These are phyloP conservation scores for Brachionus paranguensis DNA, from an alignment of 1,140 invertebrate species.

Conservation along the genomic window DNA sequence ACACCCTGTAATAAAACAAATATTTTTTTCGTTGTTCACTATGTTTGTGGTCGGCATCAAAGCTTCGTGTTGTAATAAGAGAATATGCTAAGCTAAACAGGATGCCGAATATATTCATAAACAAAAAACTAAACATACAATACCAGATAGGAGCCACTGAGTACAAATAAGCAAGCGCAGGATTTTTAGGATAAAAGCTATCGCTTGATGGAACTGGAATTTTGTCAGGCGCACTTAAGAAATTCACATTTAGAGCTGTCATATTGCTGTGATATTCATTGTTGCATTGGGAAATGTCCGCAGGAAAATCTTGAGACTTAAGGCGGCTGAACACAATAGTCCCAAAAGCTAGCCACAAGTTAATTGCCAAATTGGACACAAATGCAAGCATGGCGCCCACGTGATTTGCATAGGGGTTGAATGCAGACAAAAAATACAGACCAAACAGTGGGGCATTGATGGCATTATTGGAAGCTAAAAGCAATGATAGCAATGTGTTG, in stretches of 20 bases:
- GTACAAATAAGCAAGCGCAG: not conserved
- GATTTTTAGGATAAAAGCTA: not conserved
- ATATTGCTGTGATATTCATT: not conserved
- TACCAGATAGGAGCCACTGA: not conserved
- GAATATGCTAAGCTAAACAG: not conserved
- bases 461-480: not conserved
- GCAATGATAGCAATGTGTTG: not conserved
- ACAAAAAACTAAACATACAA: slow-evolving; percentile 13
- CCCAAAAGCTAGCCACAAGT: not conserved
- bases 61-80: not conserved
- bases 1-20: not conserved
- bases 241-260: not conserved
- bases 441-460: not conserved
- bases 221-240: not conserved
- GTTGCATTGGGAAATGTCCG: not conserved
- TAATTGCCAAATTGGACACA: not conserved
- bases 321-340: not conserved
- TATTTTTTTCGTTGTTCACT: not conserved
- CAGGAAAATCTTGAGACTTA: not conserved
- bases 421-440: not conserved
- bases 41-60: not conserved
- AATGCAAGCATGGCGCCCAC: not conserved
- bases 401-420: not conserved
- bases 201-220: not conserved
- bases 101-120: not conserved